These are phyloP conservation scores for Leptodirus hochenwartii DNA, from an alignment of 2,888 invertebrate species.

Conservation along the genomic window DNA sequence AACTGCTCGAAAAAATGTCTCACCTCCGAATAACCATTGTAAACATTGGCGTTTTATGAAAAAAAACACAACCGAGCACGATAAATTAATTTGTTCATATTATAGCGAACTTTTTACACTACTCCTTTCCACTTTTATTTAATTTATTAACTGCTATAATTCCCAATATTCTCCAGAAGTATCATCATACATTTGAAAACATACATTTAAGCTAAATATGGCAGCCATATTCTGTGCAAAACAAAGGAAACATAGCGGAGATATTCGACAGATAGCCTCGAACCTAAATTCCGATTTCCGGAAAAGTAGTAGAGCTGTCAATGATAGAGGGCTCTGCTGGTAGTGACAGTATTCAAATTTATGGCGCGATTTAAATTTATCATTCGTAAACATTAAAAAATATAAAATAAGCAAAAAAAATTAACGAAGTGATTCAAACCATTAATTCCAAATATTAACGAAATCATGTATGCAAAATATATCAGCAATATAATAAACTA, in stretches of 20 bases:
- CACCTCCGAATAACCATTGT: slow-evolving; percentile 55
- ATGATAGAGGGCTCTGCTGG: slow-evolving; percentile 12
- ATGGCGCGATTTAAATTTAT: no score
- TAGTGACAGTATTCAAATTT: no score
- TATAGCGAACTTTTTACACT: slow-evolving; percentile 27
- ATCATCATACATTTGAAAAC: slow-evolving; percentile 42
- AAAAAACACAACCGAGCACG: slow-evolving; percentile 25
- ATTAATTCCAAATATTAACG: no score
- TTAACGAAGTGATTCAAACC: no score
- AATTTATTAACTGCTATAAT: slow-evolving; percentile 23
- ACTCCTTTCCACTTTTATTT: slow-evolving; percentile 23
- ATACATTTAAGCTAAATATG: slow-evolving; percentile 70
- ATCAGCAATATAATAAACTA: no score
- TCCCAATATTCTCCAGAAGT: slow-evolving; percentile 22
- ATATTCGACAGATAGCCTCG: slow-evolving; percentile 27
- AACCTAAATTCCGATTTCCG: slow-evolving; percentile 26
- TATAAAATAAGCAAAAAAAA: no score
- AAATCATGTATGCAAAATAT: no score
- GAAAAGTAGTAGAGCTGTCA: slow-evolving; percentile 12
- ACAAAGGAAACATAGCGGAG: slow-evolving; percentile 40
- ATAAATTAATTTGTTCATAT: slow-evolving; percentile 23
- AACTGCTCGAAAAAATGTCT: no score
- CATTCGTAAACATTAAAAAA: no score
- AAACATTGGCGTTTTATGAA: slow-evolving; percentile 50
- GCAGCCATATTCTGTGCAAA: slow-evolving; percentile 72